Percentiles rank a stretch among this genome's conserved stretches.
Evolutionary conservation across 2,797 vertebrate genomes (phyloP).

Genomic region (Coreius guichenoti): DNA sequence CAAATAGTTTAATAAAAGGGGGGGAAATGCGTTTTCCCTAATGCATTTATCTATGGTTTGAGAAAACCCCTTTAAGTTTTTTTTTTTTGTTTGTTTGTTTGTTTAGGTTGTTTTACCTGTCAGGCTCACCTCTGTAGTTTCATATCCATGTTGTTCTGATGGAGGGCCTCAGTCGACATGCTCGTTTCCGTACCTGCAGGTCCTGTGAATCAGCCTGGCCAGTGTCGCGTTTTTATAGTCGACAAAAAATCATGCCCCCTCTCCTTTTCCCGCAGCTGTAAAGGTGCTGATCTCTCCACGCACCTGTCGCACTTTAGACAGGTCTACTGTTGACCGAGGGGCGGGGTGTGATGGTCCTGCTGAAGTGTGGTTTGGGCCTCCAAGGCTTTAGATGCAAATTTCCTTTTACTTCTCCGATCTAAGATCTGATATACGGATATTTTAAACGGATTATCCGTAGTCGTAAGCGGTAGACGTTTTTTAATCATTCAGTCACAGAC

Average conservation of each 20-base stretch:
- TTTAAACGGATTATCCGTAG: background rate
- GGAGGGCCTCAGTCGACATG: background rate
- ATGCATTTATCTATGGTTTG: background rate
- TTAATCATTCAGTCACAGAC: background rate
- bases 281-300: slow-evolving; percentile 40
- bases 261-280: slow-evolving; percentile 36
- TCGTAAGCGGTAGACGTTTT: slow-evolving; percentile 9
- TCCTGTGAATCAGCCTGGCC: slow-evolving; percentile 44
- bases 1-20: background rate
- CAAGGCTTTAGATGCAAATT: slow-evolving; percentile 41
- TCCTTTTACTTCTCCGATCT: background rate
- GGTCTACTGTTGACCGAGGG: slow-evolving; percentile 47
- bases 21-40: too few species aligned
- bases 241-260: slow-evolving; percentile 44
- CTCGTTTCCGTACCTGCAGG: slow-evolving; percentile 33
- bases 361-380: slow-evolving; percentile 23
- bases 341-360: background rate
- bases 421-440: slow-evolving; percentile 10
- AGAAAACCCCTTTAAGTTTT: background rate
- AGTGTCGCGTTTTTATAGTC: slow-evolving; percentile 59
- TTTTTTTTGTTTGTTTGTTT: background rate
- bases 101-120: slow-evolving; percentile 20
- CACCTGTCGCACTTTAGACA: slow-evolving; percentile 50
- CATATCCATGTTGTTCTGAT: slow-evolving; percentile 7
- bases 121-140: slow-evolving; percentile 11